Conservation (phyloP, 2,113 vertebrate species). For the Myrmecophaga tridactyla region DNA sequence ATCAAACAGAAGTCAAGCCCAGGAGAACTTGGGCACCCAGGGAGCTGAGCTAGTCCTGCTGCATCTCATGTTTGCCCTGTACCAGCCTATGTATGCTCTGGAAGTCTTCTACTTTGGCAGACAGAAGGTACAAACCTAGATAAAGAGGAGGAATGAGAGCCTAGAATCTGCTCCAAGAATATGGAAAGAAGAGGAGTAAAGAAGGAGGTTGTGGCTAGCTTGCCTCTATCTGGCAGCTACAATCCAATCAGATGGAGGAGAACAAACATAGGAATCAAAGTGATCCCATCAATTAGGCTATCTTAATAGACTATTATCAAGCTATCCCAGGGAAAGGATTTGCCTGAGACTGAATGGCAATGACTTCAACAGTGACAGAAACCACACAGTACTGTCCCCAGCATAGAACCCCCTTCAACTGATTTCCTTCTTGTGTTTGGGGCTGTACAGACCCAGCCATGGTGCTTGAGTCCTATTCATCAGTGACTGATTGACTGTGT, state of each 20-base stretch:
- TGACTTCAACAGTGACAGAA: slow-evolving; percentile 48
- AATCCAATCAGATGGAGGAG: background rate
- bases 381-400: background rate
- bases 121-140: background rate
- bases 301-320: background rate
- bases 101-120: background rate
- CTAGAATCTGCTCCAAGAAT: background rate
- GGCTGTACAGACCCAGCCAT: slow-evolving; percentile 10
- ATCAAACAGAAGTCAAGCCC: background rate
- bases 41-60: background rate
- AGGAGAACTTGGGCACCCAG: background rate
- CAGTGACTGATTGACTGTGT: slow-evolving; percentile 58
- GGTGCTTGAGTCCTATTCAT: slow-evolving; percentile 58
- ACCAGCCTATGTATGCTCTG: background rate
- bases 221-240: background rate
- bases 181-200: background rate
- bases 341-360: slow-evolving; percentile 27
- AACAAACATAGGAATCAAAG: background rate
- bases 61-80: background rate
- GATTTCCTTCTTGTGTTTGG: slow-evolving; percentile 58
- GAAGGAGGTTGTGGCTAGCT: background rate
- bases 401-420: slow-evolving; percentile 22
- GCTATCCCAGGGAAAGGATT: slow-evolving; percentile 16
- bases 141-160: background rate
- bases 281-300: background rate